A percentile compares a stretch with the other conserved stretches of the same genome.
Evolutionary conservation across 2,888 invertebrate species (phyloP).

Genomic region (Adela reaumurella): DNA sequence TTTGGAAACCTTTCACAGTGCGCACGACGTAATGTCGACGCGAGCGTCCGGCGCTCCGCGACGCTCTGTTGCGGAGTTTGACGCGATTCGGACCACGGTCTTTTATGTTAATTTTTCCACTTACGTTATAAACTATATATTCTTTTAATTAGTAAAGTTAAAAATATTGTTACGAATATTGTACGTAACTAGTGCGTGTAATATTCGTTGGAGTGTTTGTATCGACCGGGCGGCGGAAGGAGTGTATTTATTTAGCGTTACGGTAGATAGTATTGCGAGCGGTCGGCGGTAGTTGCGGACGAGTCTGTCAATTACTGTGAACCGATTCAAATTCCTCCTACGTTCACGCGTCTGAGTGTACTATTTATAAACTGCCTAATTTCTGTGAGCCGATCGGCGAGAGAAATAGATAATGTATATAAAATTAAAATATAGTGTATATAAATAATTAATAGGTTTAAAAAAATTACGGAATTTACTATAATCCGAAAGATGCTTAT

Average conservation of each 20-base stretch:
- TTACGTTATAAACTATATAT: neutral
- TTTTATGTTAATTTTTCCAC: neutral
- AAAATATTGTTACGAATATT: too few relatives aligned
- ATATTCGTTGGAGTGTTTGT: too few relatives aligned
- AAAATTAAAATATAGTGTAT: neutral
- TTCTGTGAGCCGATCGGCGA: neutral
- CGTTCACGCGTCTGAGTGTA: too few relatives aligned
- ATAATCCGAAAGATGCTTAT: neutral
- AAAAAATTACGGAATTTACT: neutral
- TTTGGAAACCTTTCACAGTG: too few relatives aligned
- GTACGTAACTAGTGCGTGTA: too few relatives aligned
- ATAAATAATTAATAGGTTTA: neutral
- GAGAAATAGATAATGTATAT: neutral
- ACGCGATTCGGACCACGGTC: neutral
- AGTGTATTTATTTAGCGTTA: neutral
- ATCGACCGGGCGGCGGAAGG: too few relatives aligned
- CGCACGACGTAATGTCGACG: too few relatives aligned
- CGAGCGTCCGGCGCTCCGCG: too few relatives aligned
- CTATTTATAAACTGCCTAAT: neutral
- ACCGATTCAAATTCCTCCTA: neutral
- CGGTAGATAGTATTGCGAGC: neutral
- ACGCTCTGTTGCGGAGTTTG: too few relatives aligned
- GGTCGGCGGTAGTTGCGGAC: neutral
- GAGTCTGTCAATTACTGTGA: neutral
- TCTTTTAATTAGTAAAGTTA: too few relatives aligned